These are phyloP conservation scores for Semaprochilodus insignis DNA, from an alignment of 2,797 vertebrate genomes.

Conservation along the genomic window DNA sequence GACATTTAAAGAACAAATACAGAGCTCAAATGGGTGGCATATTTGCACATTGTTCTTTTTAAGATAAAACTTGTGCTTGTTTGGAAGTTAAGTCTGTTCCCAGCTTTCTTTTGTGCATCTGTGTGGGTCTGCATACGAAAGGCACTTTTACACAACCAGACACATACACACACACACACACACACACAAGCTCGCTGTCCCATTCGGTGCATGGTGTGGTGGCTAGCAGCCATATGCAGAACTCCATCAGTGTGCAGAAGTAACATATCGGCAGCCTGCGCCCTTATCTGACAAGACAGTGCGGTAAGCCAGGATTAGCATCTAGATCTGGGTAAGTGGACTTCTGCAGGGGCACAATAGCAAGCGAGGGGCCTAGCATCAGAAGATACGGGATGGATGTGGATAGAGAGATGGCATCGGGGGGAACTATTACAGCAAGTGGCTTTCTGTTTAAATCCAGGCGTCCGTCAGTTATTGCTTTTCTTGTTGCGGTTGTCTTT, in stretches of 20 bases:
- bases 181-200: conserved; percentile 53
- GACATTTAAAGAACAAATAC: conserved; percentile 85
- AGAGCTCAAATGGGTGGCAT: conserved; percentile 78
- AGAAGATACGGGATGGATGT: conserved; percentile 65
- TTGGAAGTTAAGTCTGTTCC: conserved; percentile 73
- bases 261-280: conserved; percentile 66
- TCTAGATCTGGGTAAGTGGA: conserved; percentile 82
- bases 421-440: conserved; percentile 46
- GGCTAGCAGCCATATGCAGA: conserved; percentile 77
- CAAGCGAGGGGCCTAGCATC: conserved; percentile 57
- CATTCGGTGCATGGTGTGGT: conserved; percentile 68
- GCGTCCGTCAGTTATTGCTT: conserved; percentile 40
- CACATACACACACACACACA: conserved; percentile 32
- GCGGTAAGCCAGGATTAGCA: conserved; percentile 84
- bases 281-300: conserved; percentile 81
- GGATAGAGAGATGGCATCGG: conserved; percentile 56
- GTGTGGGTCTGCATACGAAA: conserved; percentile 59
- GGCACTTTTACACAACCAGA: conserved; percentile 64
- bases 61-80: conserved; percentile 79
- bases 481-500: conserved; percentile 46
- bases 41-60: conserved; percentile 77
- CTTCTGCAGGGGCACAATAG: conserved; percentile 72
- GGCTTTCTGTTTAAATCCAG: conserved; percentile 35
- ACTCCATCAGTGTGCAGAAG: conserved; percentile 75
- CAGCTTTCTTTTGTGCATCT: conserved; percentile 61